Conservation (phyloP, 2,888 invertebrate genomes). For the Flexamia atlantica region DNA sequence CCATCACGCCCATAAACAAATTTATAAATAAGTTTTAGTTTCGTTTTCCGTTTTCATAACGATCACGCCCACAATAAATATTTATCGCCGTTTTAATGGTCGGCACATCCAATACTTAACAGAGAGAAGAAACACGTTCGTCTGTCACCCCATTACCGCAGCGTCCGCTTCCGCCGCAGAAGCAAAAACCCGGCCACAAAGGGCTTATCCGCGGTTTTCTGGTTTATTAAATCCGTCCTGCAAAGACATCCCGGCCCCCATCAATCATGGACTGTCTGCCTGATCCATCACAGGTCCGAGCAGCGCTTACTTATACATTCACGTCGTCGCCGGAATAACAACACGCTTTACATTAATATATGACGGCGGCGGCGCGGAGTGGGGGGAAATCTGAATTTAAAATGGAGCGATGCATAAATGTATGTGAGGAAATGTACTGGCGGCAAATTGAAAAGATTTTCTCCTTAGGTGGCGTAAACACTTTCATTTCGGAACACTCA, state of each 20-base stretch:
- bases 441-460: conserved; percentile 68
- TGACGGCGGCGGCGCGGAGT: conserved; percentile 68
- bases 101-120: not conserved
- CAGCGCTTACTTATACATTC: conserved; percentile 71
- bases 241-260: conserved; percentile 66
- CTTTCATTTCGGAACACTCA: conserved; percentile 39
- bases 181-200: conserved; percentile 14
- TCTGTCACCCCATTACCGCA: conserved; percentile 25
- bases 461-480: conserved; percentile 60
- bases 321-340: conserved; percentile 72
- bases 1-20: too few species aligned
- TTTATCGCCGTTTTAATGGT: not conserved
- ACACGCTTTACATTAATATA: conserved; percentile 79
- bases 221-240: conserved; percentile 69
- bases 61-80: not conserved
- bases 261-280: conserved; percentile 68
- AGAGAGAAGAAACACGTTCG: not conserved
- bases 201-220: conserved; percentile 57
- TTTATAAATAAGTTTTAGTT: too few species aligned
- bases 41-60: too few species aligned
- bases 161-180: conserved; percentile 20
- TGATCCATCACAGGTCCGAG: conserved; percentile 69
- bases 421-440: conserved; percentile 75
- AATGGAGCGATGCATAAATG: conserved; percentile 75
- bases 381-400: conserved; percentile 76